Percentiles rank a stretch among this genome's conserved stretches.
phyloP scores from a whole-genome alignment of 1,140 invertebrate species.

The Rhagoletis pomonella region DNA sequence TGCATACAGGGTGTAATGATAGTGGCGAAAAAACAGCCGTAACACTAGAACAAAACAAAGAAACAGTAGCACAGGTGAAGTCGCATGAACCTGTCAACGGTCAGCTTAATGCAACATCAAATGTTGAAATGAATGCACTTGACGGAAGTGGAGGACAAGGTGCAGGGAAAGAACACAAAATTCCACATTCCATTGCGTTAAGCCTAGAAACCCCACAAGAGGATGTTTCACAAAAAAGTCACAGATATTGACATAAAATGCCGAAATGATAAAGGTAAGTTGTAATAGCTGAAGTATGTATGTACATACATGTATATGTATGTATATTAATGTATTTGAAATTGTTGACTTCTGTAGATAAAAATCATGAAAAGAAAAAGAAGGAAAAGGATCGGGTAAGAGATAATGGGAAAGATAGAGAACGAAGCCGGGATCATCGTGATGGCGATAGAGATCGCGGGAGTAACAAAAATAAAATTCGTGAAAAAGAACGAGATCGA shows the following conservation, averaged over 20 bases:
- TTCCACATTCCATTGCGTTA: not conserved
- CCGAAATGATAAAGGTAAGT: constrained; percentile 9
- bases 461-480: constrained; percentile 52
- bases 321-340: not conserved
- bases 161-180: not conserved
- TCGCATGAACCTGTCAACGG: constrained; percentile 1
- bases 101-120: not conserved
- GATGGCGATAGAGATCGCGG: not conserved
- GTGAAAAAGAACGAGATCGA: constrained; percentile 52
- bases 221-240: not conserved
- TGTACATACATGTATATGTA: not conserved
- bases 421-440: not conserved
- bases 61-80: not conserved
- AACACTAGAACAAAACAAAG: constrained; percentile 21
- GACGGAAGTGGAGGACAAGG: not conserved
- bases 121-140: not conserved
- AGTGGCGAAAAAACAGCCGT: constrained; percentile 15
- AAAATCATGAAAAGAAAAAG: constrained; percentile 58
- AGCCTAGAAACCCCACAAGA: not conserved
- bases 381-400: constrained; percentile 56
- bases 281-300: not conserved
- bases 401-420: constrained; percentile 52
- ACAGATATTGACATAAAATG: not conserved
- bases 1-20: not conserved
- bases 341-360: constrained; percentile 53